Base-by-base conservation (phyloP, 2,888 invertebrate genomes). In the Antheraea assamensis region DNA sequence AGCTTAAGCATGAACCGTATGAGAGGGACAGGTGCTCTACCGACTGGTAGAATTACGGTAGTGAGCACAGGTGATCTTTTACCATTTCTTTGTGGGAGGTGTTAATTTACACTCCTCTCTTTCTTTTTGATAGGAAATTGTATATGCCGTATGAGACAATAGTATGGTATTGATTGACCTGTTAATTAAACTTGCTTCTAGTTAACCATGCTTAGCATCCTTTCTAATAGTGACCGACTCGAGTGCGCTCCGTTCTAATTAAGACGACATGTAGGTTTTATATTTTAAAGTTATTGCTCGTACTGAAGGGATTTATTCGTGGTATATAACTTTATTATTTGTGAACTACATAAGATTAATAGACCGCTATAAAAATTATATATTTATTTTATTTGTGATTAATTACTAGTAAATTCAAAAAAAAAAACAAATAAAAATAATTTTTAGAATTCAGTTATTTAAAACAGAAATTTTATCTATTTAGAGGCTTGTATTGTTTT, bases 41-140 rank as follows among this genome's bases (percentile, higher is more conserved):
- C 90, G 90, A 87, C 85, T 85, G 89, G 90, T 91, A 90, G 90
- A 92, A 94, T 95, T 94, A 93, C 94, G 89, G 95, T 94, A 94
- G 95, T 94, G 92, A 95, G 91, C 95, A 95, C 93, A 93, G 93
- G 93, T 94, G 95, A 95, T 93, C 95, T 94, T 95, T 93, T 90
- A 91, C 86, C 87, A 91, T 92, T 92, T 90, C 89, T 90, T 88
- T 80, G 82, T 84, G 84, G 88, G 83, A 90, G 89, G 91, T 90
- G 90, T 88, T 87, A 91, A 91, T 90, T 80, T 93, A 92, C 87
- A 88, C 76, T 84, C 82, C 76, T 90, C 93, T 89, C 93, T 83
- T 87, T 93, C 88, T 82, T 58, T 76, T 86, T 75, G 73, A 79
- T 80, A 76, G 74, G 75, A 76, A 77, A 79, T 76, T 76, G 70